These are phyloP conservation scores for Leptopilina drosophilae DNA, from an alignment of 2,888 invertebrate species.

Conservation along the genomic window DNA sequence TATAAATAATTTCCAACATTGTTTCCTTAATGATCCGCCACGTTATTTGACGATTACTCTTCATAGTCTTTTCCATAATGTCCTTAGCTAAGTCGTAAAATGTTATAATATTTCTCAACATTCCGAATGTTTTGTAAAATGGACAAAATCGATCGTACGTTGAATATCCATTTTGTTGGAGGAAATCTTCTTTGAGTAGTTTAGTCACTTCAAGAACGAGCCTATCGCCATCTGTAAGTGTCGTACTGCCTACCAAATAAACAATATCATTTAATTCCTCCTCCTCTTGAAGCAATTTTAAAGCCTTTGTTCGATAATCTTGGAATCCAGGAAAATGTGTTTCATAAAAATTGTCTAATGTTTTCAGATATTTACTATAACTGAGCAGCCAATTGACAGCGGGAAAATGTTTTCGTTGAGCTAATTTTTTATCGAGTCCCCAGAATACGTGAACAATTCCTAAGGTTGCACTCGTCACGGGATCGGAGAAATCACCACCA, in stretches of 20 bases:
- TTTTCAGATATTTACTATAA: conserved; percentile 95
- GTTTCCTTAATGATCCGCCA: conserved; percentile 96
- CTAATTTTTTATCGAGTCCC: conserved; percentile 98
- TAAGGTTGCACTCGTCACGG: conserved; percentile 97
- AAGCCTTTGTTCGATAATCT: conserved; percentile 92
- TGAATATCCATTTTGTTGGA: conserved; percentile 97
- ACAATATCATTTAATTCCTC: conserved; percentile 99
- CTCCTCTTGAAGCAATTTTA: conserved; percentile 96
- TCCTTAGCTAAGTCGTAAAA: conserved; percentile 98
- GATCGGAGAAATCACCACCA: conserved; percentile 99
- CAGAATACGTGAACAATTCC: conserved; percentile 99
- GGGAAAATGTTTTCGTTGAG: conserved; percentile 99
- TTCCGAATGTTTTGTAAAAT: conserved; percentile 99
- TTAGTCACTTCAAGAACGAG: conserved; percentile 98
- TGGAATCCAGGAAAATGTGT: conserved; percentile 97
- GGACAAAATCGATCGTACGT: conserved; percentile 97
- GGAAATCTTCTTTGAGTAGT: conserved; percentile 97
- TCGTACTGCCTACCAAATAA: conserved; percentile 97
- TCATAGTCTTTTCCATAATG: conserved; percentile 95
- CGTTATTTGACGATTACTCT: conserved; percentile 96
- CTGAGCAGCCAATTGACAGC: conserved; percentile 99
- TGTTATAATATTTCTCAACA: conserved; percentile 96
- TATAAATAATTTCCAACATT: conserved; percentile 94
- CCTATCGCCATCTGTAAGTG: conserved; percentile 97
- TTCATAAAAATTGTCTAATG: conserved; percentile 98